phyloP scores from a whole-genome alignment of 2,797 vertebrate genomes.

The Eospalax fontanierii region DNA sequence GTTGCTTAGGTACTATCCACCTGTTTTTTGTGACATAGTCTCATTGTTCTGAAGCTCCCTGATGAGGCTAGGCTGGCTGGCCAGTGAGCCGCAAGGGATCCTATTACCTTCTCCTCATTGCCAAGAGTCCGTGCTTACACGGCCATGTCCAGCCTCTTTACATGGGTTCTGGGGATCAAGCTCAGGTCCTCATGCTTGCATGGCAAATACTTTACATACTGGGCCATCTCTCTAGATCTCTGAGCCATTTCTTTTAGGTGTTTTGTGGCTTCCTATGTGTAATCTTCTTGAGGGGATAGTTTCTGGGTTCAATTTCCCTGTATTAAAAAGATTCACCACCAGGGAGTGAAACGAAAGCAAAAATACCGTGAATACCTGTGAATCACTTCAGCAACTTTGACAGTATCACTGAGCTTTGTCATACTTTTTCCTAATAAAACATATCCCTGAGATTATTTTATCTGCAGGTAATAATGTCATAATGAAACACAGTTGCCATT shows the following conservation, averaged over 20 bases:
- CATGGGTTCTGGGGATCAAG: background rate
- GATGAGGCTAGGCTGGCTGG: accelerated
- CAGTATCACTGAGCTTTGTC: background rate
- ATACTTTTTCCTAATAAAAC: background rate
- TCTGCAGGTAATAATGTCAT: background rate
- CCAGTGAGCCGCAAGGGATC: background rate
- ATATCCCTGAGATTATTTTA: background rate
- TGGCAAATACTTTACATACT: background rate
- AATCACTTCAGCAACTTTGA: background rate
- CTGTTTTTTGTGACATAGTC: background rate
- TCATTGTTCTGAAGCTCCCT: background rate
- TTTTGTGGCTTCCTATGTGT: background rate
- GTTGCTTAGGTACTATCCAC: background rate
- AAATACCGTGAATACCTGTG: background rate
- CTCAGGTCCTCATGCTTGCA: background rate
- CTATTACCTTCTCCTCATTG: background rate
- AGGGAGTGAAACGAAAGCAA: background rate
- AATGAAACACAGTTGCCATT: background rate
- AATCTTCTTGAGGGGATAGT: background rate
- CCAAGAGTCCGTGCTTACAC: background rate
- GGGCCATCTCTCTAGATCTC: background rate
- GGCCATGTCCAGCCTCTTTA: background rate
- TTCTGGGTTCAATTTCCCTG: background rate
- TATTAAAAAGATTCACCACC: conserved; percentile 5
- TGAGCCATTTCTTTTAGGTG: background rate